phyloP scores from a whole-genome alignment of 2,113 vertebrate genomes.

The Vireo altiloquus region DNA sequence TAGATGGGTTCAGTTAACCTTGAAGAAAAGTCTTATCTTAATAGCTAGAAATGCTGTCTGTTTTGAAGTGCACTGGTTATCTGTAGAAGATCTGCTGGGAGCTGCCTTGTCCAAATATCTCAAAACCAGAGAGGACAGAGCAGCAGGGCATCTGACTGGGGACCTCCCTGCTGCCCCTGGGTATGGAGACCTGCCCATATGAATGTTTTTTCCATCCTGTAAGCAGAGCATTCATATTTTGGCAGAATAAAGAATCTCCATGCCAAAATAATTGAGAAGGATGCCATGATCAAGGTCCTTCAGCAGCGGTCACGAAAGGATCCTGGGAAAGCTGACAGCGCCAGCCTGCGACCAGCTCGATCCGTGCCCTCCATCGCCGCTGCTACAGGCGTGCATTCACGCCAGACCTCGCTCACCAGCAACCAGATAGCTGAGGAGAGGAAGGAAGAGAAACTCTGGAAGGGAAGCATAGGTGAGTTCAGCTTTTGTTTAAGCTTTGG shows the following conservation, averaged over 20 bases:
- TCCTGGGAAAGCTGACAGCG: conserved; percentile 62
- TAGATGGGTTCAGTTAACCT: background rate
- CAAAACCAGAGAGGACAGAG: background rate
- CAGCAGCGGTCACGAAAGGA: conserved; percentile 85
- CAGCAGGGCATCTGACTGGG: background rate
- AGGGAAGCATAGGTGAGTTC: conserved; percentile 78
- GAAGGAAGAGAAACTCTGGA: conserved; percentile 79
- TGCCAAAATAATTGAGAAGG: conserved; percentile 88
- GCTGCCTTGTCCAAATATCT: background rate
- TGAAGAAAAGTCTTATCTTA: background rate
- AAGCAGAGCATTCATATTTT: background rate
- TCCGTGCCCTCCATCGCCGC: conserved; percentile 78
- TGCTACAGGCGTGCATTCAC: conserved; percentile 65
- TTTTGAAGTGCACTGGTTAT: background rate
- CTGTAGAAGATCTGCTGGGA: background rate
- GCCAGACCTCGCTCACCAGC: conserved; percentile 80
- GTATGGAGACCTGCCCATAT: background rate
- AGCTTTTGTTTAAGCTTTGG: background rate
- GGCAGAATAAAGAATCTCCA: conserved; percentile 88
- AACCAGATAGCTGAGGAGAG: conserved; percentile 75
- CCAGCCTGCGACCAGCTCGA: conserved; percentile 77
- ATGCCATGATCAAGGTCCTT: conserved; percentile 89
- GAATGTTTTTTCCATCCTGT: background rate
- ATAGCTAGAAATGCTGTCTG: background rate
- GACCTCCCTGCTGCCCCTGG: background rate